Evolutionary conservation across 2,113 vertebrate species (phyloP).

Genomic region (Cavia aperea): DNA sequence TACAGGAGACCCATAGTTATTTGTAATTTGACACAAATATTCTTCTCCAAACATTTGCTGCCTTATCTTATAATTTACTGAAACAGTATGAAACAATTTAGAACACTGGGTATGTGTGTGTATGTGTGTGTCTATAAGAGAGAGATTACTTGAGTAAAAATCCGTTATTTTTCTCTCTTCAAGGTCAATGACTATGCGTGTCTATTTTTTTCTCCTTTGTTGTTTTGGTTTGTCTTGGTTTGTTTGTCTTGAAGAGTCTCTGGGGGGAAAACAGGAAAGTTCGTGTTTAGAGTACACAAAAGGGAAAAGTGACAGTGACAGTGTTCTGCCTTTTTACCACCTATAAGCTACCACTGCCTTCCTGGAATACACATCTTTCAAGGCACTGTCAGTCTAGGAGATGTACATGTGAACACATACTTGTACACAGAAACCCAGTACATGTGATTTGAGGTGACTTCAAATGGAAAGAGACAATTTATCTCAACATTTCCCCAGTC

Average conservation of each 20-base stretch:
- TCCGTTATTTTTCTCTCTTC: neutral
- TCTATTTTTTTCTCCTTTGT: neutral
- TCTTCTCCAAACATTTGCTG: slow-evolving; percentile 18
- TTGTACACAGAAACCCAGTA: neutral
- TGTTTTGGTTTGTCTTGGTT: neutral
- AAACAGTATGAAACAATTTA: slow-evolving; percentile 29
- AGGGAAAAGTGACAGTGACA: neutral
- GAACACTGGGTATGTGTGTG: neutral
- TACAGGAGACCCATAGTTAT: neutral
- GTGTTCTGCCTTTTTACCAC: neutral
- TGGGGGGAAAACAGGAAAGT: neutral
- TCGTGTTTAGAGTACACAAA: neutral
- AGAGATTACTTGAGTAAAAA: no score
- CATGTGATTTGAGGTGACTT: neutral
- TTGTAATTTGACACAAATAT: slow-evolving; percentile 39
- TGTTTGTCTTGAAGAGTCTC: neutral
- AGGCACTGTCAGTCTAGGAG: neutral
- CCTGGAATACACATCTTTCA: neutral
- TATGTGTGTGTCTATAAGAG: neutral
- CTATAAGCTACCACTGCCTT: neutral
- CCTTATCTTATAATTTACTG: slow-evolving; percentile 18
- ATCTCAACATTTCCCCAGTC: neutral
- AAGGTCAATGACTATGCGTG: neutral
- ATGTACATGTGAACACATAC: no score
- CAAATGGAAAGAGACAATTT: neutral